phyloP scores from a whole-genome alignment of 2,797 vertebrate species.

The Hypotaenidia okinawae region DNA sequence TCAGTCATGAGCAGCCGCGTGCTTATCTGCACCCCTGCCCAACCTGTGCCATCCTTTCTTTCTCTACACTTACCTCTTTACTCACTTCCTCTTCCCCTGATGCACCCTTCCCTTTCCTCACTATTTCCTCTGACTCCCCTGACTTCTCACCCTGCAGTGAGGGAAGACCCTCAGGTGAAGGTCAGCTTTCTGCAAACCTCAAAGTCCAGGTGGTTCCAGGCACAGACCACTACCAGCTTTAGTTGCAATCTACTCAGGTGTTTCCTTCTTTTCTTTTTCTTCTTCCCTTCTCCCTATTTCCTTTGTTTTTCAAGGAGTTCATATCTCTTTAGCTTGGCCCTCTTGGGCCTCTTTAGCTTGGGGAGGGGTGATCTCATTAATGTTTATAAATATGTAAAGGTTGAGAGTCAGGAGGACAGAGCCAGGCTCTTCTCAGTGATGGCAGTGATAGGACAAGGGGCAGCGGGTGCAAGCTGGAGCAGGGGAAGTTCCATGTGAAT shows the following conservation, averaged over 20 bases:
- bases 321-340: background rate
- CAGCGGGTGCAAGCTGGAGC: no score
- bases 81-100: fast-evolving
- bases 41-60: background rate
- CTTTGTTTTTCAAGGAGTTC: background rate
- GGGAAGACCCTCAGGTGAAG: background rate
- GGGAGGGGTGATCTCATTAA: no score
- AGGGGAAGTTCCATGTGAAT: no score
- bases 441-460: no score
- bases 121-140: background rate
- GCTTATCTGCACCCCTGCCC: background rate
- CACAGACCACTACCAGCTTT: background rate
- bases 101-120: background rate
- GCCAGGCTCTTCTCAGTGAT: no score
- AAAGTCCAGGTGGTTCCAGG: background rate
- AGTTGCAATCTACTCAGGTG: background rate
- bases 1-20: background rate
- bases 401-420: no score
- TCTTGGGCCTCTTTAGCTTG: no score
- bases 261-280: background rate
- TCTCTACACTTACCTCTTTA: background rate
- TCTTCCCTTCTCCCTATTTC: no score
- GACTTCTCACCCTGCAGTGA: background rate
- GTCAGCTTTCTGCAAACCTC: background rate
- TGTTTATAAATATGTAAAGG: no score